Conservation (phyloP, 1,140 invertebrate genomes). For the Meloidogyne chitwoodi region DNA sequence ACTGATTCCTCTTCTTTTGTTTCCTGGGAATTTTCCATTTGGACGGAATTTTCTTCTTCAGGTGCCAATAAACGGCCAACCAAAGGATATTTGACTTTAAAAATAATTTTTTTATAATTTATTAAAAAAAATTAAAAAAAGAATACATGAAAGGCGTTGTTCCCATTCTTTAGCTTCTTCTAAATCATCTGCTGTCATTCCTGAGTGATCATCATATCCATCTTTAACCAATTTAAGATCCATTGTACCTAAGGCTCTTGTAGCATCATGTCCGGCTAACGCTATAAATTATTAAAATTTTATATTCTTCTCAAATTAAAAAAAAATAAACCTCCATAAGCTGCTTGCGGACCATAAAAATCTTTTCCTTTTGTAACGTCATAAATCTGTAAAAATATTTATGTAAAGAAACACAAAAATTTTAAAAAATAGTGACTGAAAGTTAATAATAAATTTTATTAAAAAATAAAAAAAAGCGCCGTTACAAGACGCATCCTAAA, state of each 20-base stretch:
- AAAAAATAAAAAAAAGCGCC: too few species aligned
- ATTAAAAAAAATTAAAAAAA: not conserved
- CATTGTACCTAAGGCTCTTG: constrained; percentile 36
- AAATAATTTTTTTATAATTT: not conserved
- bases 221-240: constrained; percentile 39
- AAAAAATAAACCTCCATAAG: constrained; percentile 22
- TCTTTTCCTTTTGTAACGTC: constrained; percentile 45
- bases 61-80: constrained; percentile 38
- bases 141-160: constrained; percentile 26
- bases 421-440: too few species aligned
- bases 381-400: constrained; percentile 34
- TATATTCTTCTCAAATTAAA: not conserved
- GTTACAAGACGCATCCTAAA: too few species aligned
- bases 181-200: constrained; percentile 28
- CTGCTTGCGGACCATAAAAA: constrained; percentile 41
- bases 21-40: not conserved
- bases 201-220: constrained; percentile 38
- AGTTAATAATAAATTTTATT: too few species aligned
- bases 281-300: not conserved
- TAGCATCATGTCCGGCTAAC: constrained; percentile 47
- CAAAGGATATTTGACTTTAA: constrained; percentile 43
- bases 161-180: constrained; percentile 45
- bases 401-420: constrained; percentile 12
- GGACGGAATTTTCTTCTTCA: constrained; percentile 20
- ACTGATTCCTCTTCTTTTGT: too few species aligned